Base-by-base conservation (phyloP, 2,797 vertebrate species). In the Paratrypauchen microcephalus region DNA sequence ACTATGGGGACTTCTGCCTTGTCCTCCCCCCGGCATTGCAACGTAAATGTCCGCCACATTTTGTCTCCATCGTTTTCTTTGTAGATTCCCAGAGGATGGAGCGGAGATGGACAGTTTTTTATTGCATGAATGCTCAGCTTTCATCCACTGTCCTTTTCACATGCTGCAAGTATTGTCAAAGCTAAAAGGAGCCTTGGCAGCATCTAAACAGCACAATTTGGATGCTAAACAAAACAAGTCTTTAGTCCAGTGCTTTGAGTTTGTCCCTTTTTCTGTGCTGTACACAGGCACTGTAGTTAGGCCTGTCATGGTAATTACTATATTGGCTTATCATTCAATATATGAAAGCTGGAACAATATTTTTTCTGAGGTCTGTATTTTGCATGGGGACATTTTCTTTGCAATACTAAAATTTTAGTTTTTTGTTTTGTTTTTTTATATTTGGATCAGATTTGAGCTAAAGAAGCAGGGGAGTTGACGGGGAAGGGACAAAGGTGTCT, bases 151-250 rank as follows among this genome's bases (percentile, higher is more conserved):
- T 75, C 76, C 79, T 85, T 86, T 88, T 89, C 72, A 86, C 74
- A 64, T 70, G 65, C 58, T 6, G 73, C 86, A 85, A 71, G 66
- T 69, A 85, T 87, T 90, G 79, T 90, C 11, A 5, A 45, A 60
- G 67, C 75, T 84, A 72, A 85, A 85, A 87, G 75, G 74, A 84
- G 78, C 78, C 68, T 77, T 85, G 83, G 85, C 81, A 77, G 55
- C 59, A 12, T 9, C 60, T 79, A 79, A 86, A 83, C 69, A 73
- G 72, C 21, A 5, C 72, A 81, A 70, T 86, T 83, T 69, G 75
- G 66, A 83, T 78, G 81, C 83, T 80, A 82, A 89, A 87, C 82
- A 85, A 87, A 36, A 36, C 32, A 36, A 74, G 68, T 52, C 39
- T 71, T 85, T 86, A 36, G 82, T 84, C 71, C 48, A 26, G 2